Base-by-base conservation (phyloP, 35 echinoderm and acorn worm species). In the Ophioderma brevispina region DNA sequence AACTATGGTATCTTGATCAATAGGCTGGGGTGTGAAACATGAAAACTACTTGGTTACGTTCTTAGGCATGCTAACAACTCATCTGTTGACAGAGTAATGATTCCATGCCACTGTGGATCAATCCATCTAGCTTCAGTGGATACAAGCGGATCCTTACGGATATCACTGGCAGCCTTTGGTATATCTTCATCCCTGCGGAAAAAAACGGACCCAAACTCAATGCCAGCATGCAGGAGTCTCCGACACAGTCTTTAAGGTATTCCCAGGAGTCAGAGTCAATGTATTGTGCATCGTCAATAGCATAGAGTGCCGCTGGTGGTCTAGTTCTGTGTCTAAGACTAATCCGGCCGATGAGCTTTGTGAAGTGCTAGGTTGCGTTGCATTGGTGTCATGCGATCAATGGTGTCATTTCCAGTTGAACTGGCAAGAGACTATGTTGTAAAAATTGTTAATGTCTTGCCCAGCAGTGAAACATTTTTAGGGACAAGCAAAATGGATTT, bases 251-350 rank as follows among this genome's bases (percentile, higher is more conserved):
- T 59, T 76, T 81, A 31, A 99, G 80, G 49, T 93, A 93, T 0
- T 70, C 70, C 97, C 97, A 99, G 2, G 97, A 99, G 78, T 99
- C 97, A 11, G 64, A 78, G 77, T 99, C 97, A n/a, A 99, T 91
- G 76, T 95, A 93, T 15, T 99, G 90, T 8, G 97, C 97, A 50
- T 99, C 97, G 36, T 99, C 97, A 39, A 99, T 95, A 18, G 94
- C 94, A 13, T 95, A 89, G 32, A 98, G 75, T 11, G 96, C 94
- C 19, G 85, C 92, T 88, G 40, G 13, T 78, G 81, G 43, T 85
- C 76, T 15, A 84, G 36, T 34, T 64, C 79, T 33, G 92, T 84
- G 38, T 89, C 92, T 4, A 6, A 70, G 50, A 98, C 85, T 30
- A 98, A n/a, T 86, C 38, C 85, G 50, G n/a, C 92, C 90, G 0